phyloP scores from a whole-genome alignment of 2,888 invertebrate genomes.

The Apotomis capreana region DNA sequence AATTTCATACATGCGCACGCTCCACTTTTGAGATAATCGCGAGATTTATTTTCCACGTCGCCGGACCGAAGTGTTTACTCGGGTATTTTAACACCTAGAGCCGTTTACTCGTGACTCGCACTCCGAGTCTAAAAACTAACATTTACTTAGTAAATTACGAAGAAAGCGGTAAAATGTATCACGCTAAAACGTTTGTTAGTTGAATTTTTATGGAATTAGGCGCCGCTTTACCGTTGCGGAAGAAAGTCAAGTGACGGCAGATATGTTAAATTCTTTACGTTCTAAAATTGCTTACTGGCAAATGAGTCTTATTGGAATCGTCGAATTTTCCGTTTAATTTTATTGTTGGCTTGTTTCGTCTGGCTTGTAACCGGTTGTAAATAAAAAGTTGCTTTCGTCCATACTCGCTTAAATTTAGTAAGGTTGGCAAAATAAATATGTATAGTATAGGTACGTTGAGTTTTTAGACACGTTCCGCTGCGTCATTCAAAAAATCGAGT shows the following conservation, averaged over 20 bases:
- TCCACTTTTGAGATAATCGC: slow-evolving; percentile 55
- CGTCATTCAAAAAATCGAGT: slow-evolving; percentile 29
- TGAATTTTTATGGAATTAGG: slow-evolving; percentile 55
- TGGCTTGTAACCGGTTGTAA: slow-evolving; percentile 25
- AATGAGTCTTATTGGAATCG: slow-evolving; percentile 69
- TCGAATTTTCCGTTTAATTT: slow-evolving; percentile 15
- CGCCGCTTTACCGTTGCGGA: slow-evolving; percentile 71
- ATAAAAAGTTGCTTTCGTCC: slow-evolving; percentile 22
- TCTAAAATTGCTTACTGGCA: slow-evolving; percentile 59
- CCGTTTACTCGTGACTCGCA: slow-evolving; percentile 33
- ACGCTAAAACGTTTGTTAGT: slow-evolving; percentile 45
- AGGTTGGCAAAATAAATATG: not conserved
- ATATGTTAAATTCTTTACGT: slow-evolving; percentile 60
- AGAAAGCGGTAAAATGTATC: slow-evolving; percentile 60
- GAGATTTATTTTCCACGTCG: slow-evolving; percentile 71
- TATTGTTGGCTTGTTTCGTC: not conserved
- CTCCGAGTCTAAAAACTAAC: slow-evolving; percentile 32
- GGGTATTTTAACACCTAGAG: slow-evolving; percentile 70
- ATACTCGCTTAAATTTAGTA: slow-evolving; percentile 15
- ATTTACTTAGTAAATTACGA: slow-evolving; percentile 36
- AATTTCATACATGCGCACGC: slow-evolving; percentile 54
- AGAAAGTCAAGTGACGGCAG: slow-evolving; percentile 68
- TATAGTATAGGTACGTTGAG: not conserved
- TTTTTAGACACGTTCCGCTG: slow-evolving; percentile 21
- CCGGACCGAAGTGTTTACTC: slow-evolving; percentile 70